Evolutionary conservation across 2,797 vertebrate genomes (phyloP), one percentile per base, ranked within the genome.

Genomic region (Pempheris klunzingeri): DNA sequence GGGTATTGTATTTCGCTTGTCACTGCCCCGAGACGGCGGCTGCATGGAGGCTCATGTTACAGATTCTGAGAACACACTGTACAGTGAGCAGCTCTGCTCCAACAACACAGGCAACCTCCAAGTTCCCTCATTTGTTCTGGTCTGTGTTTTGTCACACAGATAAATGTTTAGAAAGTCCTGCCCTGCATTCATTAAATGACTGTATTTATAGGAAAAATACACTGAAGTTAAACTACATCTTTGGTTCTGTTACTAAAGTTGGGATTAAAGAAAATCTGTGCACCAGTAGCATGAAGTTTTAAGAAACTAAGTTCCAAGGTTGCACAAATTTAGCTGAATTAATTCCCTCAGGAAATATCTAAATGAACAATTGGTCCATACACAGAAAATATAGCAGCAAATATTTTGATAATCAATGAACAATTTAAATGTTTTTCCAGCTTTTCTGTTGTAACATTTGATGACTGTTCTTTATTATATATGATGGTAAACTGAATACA

Each of bases 1-100:
- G 85, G 81, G 84, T 80, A 28, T 88, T 87, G 76, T 80, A 44
- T 92, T 90, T 90, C 83, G 20, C 80, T 30, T 12, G 74, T 86
- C 91, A 88, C 86, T 78, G 14, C 32, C 43, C 61, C 53, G 54
- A 67, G 68, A 44, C 39, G 71, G 43, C 44, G 64, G 49, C 79
- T 73, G 55, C 32, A 39, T 13, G 53, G 53, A 22, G 70, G 41
- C 53, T 92, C 65, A 3, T 58, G 32, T 92, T 91, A 28, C 87
- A 62, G 69, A 71, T 44, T 50, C 53, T 24, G 66, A 73, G 80
- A 41, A 83, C 78, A 81, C 22, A 57, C 61, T 80, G 77, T 82
- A 43, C 77, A 71, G 57, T 8, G 73, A 79, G 20, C 60, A 39
- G 50, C 55, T 80, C 24, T 12, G 57, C 36, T 59, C 17, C 1